Evolutionary conservation across 2,888 invertebrate species (phyloP).

Genomic region (Agriotes lineatus): DNA sequence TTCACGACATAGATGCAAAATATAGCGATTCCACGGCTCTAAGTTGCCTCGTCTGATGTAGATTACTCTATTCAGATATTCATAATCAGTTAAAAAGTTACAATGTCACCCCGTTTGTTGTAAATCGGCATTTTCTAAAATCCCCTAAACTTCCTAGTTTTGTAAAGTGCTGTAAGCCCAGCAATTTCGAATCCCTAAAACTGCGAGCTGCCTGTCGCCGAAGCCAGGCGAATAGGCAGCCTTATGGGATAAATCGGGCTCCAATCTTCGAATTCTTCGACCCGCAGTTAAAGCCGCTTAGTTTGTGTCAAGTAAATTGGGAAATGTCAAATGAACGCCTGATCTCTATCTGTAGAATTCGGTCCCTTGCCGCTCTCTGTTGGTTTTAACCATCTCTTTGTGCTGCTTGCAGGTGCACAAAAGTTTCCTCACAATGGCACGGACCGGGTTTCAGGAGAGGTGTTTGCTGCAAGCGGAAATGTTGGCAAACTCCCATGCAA

Average conservation of each 20-base stretch:
- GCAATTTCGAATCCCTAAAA: too few species aligned
- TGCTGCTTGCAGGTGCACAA: constrained; percentile 25
- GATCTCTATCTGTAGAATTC: constrained; percentile 38
- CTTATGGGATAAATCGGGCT: neutral
- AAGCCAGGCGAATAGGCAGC: too few species aligned
- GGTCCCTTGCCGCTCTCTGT: constrained; percentile 22
- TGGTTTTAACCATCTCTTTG: constrained; percentile 36
- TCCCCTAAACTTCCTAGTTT: too few species aligned
- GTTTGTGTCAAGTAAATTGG: constrained; percentile 38
- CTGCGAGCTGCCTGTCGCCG: too few species aligned
- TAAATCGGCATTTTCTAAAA: too few species aligned
- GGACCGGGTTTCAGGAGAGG: neutral
- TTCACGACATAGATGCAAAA: too few species aligned
- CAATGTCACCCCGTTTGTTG: too few species aligned
- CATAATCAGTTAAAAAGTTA: too few species aligned
- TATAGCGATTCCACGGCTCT: too few species aligned
- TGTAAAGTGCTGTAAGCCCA: too few species aligned
- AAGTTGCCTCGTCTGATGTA: too few species aligned
- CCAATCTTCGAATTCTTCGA: constrained; percentile 19
- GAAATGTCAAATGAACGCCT: constrained; percentile 36
- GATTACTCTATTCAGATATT: too few species aligned
- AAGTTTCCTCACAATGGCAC: neutral
- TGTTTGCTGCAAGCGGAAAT: constrained; percentile 15
- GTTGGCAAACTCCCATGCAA: constrained; percentile 2
- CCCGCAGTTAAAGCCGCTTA: constrained; percentile 35